Evolutionary conservation across 2,113 vertebrate genomes (phyloP), one percentile per base, ranked within the genome.

Genomic region (Lycocorax pyrrhopterus): DNA sequence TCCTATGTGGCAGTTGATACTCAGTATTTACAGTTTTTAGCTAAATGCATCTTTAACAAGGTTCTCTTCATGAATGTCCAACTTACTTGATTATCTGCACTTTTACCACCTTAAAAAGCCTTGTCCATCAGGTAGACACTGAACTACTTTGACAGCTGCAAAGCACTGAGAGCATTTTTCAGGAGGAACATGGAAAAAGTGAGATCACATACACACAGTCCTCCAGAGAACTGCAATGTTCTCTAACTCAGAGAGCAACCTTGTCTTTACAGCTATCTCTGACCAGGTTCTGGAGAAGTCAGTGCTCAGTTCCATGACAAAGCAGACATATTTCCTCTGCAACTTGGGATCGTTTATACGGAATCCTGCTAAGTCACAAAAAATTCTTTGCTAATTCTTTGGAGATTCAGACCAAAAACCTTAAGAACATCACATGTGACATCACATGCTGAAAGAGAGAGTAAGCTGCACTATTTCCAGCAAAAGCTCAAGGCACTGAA

Each of bases 261-360:
- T 16, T 4, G 1, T 41, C 53, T 67, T 58, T 32, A 4, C 2
- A 68, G 30, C 52, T 46, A 29, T 33, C 69, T 53, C 51, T 63
- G 22, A 66, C 20, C 78, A 80, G 37, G 41, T 49, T 62, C 71
- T 76, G 56, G 16, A 14, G 6, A 80, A 90, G 29, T 13, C 59
- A 72, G 10, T 9, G 13, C 47, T 60, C 76, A 32, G 53, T 18
- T 62, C 52, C 10, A 22, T 8, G 13, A 67, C 20, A 89, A 63
- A 82, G 35, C 3, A 85, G 30, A 52, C 3, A 7, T 2, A 12
- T 6, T 68, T 49, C 55, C 53, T 49, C n/a, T 53, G 12, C 44
- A 74, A 27, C 27, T 29, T 32, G 41, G 2, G 3, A 56, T 8
- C 1, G 0, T 16, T 80, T 14, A n/a, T 16, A 66, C 4, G 66